A percentile compares a stretch with the other conserved stretches of the same genome.
Conservation (phyloP, 2,888 invertebrate species). For the Sesamia inferens region DNA sequence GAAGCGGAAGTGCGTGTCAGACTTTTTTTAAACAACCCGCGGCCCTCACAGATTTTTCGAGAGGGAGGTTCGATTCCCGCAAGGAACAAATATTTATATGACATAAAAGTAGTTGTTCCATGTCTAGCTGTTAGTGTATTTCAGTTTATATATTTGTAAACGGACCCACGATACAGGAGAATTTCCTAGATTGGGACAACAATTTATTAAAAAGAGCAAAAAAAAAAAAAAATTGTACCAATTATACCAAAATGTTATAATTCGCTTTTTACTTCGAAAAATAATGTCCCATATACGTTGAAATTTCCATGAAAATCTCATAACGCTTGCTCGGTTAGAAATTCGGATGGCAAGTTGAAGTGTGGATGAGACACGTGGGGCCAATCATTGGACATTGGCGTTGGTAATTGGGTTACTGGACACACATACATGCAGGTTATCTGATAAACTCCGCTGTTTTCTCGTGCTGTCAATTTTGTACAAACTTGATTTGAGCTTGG, state of each 20-base stretch:
- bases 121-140: too few species aligned
- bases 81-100: too few species aligned
- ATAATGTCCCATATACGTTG: conserved; percentile 9
- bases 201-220: too few species aligned
- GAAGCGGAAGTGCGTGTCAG: too few species aligned
- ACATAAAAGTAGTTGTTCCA: too few species aligned
- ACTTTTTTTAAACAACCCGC: too few species aligned
- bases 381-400: conserved; percentile 60
- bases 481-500: conserved; percentile 1
- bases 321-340: conserved; percentile 30
- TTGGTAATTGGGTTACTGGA: conserved; percentile 58
- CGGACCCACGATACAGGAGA: too few species aligned
- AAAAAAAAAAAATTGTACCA: too few species aligned
- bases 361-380: conserved; percentile 59
- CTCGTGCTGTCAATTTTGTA: conserved; percentile 31
- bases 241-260: background rate
- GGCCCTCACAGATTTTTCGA: too few species aligned
- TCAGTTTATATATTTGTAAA: too few species aligned
- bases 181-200: too few species aligned
- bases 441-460: conserved; percentile 31
- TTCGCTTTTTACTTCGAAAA: background rate
- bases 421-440: conserved; percentile 46
- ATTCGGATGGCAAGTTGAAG: conserved; percentile 52
- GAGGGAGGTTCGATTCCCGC: too few species aligned
- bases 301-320: conserved; percentile 56